Conservation (phyloP, 2,888 invertebrate species). For the Acronicta alni region DNA sequence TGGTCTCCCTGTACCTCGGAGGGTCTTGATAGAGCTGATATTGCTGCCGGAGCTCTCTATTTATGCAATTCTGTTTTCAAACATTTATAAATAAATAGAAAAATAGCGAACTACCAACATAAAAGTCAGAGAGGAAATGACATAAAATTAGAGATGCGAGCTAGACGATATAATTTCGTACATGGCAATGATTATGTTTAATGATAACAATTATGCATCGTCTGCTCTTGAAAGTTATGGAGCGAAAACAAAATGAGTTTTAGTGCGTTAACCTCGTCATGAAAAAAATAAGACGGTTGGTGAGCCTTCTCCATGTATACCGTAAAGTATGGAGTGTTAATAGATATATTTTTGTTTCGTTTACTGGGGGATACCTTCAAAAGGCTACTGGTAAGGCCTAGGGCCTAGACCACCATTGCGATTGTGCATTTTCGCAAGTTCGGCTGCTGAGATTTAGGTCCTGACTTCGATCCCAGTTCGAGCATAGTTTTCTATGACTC, state of each 20-base stretch:
- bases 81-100: not conserved
- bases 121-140: slow-evolving; percentile 24
- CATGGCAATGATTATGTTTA: slow-evolving; percentile 36
- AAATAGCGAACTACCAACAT: slow-evolving; percentile 4
- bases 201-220: slow-evolving; percentile 49
- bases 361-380: too few relatives aligned
- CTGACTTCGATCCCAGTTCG: too few relatives aligned
- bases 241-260: slow-evolving; percentile 50
- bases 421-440: too few relatives aligned
- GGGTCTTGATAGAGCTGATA: too few relatives aligned
- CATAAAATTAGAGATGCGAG: slow-evolving; percentile 17
- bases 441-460: too few relatives aligned
- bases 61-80: not conserved
- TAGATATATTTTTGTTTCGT: too few relatives aligned
- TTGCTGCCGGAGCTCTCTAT: not conserved
- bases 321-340: not conserved
- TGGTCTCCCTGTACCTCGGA: too few relatives aligned
- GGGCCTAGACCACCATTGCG: too few relatives aligned
- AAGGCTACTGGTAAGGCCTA: too few relatives aligned
- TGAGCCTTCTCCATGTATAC: slow-evolving; percentile 13
- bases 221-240: slow-evolving; percentile 56
- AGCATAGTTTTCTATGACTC: too few relatives aligned
- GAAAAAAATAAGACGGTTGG: slow-evolving; percentile 13
- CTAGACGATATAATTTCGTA: slow-evolving; percentile 33
- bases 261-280: slow-evolving; percentile 50